These are phyloP conservation scores for Neoitamus cyanurus DNA, from an alignment of 2,888 invertebrate species.

Conservation along the genomic window DNA sequence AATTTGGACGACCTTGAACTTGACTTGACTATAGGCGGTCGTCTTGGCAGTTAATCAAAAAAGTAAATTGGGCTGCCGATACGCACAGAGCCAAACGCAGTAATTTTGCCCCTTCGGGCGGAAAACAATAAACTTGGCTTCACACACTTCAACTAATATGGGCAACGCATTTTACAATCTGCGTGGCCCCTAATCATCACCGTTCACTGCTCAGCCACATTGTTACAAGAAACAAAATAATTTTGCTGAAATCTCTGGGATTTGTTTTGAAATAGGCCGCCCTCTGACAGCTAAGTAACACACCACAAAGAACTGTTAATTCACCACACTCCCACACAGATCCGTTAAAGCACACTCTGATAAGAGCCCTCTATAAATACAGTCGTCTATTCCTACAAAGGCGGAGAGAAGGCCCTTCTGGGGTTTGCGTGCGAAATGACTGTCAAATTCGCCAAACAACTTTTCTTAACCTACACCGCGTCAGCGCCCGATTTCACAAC, in stretches of 20 bases:
- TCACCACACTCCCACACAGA: slow-evolving; percentile 2
- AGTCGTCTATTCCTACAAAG: not conserved
- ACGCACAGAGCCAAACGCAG: too few relatives aligned
- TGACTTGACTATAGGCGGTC: slow-evolving; percentile 46
- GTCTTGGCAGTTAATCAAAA: slow-evolving; percentile 32
- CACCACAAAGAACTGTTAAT: slow-evolving; percentile 12
- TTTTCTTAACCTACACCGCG: not conserved
- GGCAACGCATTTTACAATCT: slow-evolving; percentile 52
- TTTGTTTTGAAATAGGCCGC: slow-evolving; percentile 20
- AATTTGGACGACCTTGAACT: slow-evolving; percentile 49
- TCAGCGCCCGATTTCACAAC: slow-evolving; percentile 1
- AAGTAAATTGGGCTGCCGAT: too few relatives aligned
- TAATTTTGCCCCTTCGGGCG: too few relatives aligned
- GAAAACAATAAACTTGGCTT: not conserved
- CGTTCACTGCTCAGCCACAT: slow-evolving; percentile 33
- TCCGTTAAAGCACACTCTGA: not conserved
- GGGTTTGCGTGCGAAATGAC: slow-evolving; percentile 23
- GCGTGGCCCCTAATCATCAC: slow-evolving; percentile 50
- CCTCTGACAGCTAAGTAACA: not conserved
- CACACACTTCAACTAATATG: slow-evolving; percentile 35
- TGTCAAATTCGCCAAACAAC: slow-evolving; percentile 34
- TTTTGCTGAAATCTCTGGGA: not conserved
- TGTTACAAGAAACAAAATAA: slow-evolving; percentile 21
- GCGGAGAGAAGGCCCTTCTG: not conserved
- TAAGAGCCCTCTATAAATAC: not conserved